Evolutionary conservation across 2,888 invertebrate genomes (phyloP).

Genomic region (Catocala sponsa): DNA sequence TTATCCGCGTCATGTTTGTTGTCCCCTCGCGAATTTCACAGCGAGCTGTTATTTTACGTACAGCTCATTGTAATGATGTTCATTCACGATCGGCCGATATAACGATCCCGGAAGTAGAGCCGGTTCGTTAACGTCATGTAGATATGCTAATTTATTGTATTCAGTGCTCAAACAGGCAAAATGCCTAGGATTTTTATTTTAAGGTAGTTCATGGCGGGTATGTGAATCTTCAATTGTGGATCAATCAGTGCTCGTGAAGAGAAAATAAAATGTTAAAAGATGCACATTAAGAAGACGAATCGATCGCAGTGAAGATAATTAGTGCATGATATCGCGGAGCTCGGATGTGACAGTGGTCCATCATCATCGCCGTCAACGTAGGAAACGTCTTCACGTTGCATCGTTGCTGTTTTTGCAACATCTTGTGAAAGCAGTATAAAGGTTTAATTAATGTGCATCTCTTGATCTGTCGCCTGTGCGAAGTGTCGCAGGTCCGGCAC

Average conservation of each 20-base stretch:
- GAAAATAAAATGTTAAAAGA: slow-evolving; percentile 24
- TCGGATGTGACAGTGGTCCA: slow-evolving; percentile 46
- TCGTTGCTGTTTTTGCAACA: slow-evolving; percentile 55
- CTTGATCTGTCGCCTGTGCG: slow-evolving; percentile 62
- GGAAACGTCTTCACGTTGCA: slow-evolving; percentile 16
- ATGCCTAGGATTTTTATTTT: slow-evolving; percentile 47
- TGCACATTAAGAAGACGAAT: slow-evolving; percentile 26
- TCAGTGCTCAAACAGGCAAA: slow-evolving; percentile 71
- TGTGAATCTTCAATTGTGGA: slow-evolving; percentile 43
- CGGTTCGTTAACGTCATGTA: slow-evolving; percentile 83
- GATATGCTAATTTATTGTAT: slow-evolving; percentile 80
- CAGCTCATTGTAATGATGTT: slow-evolving; percentile 76
- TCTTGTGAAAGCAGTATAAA: slow-evolving; percentile 69
- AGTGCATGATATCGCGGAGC: slow-evolving; percentile 44
- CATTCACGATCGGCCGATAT: slow-evolving; percentile 78
- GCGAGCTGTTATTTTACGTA: slow-evolving; percentile 60
- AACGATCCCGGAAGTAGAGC: slow-evolving; percentile 86
- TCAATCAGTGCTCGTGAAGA: slow-evolving; percentile 27
- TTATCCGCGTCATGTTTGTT: slow-evolving; percentile 57
- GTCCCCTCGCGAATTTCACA: slow-evolving; percentile 60
- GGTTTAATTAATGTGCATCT: slow-evolving; percentile 69
- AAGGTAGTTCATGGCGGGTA: slow-evolving; percentile 42
- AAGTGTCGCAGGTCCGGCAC: slow-evolving; percentile 70
- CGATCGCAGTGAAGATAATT: slow-evolving; percentile 35
- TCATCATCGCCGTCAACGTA: slow-evolving; percentile 29